Base-by-base conservation (phyloP, 2,888 invertebrate species). In the Cantharis flavilabris region DNA sequence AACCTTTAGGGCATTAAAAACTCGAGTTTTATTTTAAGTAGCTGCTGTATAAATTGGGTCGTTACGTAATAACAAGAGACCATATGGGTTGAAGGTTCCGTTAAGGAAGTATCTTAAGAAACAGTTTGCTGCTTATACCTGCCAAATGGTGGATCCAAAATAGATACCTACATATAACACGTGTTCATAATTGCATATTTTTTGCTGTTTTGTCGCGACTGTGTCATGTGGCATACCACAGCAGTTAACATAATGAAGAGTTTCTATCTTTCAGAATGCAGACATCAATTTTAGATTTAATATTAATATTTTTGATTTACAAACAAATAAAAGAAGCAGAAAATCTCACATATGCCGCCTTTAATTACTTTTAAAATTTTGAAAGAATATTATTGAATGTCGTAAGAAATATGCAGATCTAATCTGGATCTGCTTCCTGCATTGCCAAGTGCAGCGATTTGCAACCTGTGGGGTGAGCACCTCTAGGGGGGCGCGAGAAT, bases 61-160 rank as follows among this genome's bases (percentile, higher is more conserved):
- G 74, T 76, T 76, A 74, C 71, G 72, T 81, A 26, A 26, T 26
- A 77, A 72, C 71, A 73, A 73, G 62, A 80, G 78, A 71, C 84
- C 85, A 85, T 84, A 84, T 84, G 84, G 83, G 83, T 81, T 79
- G 82, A 82, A 82, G 84, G 83, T 83, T 83, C 82, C 81, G 84
- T 82, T 72, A 83, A 86, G 85, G 85, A 86, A 85, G 82, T 82
- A 72, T 75, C 78, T 76, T 79, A 78, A 78, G 73, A 69, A 72
- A 72, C 76, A 76, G 23, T 62, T 62, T 72, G 18, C 49, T 77
- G 77, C 83, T 86, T 86, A 84, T 86, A 84, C 87, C 49, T 49
- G 49, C 49, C 87, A 87, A 87, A 87, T 87, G 87, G 85, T 84
- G 86, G 84, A 86, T 86, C 84, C 83, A 87, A 87, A 87, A 87